Evolutionary conservation across 2,113 vertebrate species (phyloP), one percentile per base, ranked within the genome.

Genomic region (Isurus oxyrinchus): DNA sequence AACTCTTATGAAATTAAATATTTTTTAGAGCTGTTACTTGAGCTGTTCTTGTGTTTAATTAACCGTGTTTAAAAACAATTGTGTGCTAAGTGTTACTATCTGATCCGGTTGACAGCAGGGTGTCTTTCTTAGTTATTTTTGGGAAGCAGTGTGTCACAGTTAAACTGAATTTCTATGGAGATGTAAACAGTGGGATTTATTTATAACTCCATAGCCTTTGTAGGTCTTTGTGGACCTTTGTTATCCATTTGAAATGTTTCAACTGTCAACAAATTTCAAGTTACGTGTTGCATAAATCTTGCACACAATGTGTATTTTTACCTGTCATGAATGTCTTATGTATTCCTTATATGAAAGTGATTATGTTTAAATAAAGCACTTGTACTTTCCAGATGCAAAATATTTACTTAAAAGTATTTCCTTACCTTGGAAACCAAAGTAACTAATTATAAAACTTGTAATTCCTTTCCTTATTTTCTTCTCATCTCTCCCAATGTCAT

Each of bases 101-200:
- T 91, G 55, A 40, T 63, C 2, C 44, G 14, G 67, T 16, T 95
- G 8, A 69, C n/a, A 69, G 14, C 6, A 10, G n/a, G n/a, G 63
- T 44, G 63, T 44, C 63, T 67, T 67, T 66, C n/a, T 66, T 61
- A 67, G 61, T 94, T 94, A 63, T 63, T 66, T 94, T 40, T 66
- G 61, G 19, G 27, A 21, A 27, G 23, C 21, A 25, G 40, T 44
- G 7, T 95, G 31, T 53, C 40, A 91, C 11, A 31, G 53, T 69
- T 95, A 53, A n/a, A 94, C 21, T 94, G 91, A 94, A 94, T 91
- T 59, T 59, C 91, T n/a, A 94, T n/a, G 61, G 57, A 94, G 35
- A 94, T 25, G 25, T 66, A 94, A 94, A 94, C n/a, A 66, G n/a
- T 40, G n/a, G 61, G 66, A 44, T 94, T 59, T 94, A 94, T 94